Percentiles rank a stretch among this genome's conserved stretches.
Evolutionary conservation across 2,113 vertebrate genomes (phyloP).

Genomic region (Motacilla tschutschensis): DNA sequence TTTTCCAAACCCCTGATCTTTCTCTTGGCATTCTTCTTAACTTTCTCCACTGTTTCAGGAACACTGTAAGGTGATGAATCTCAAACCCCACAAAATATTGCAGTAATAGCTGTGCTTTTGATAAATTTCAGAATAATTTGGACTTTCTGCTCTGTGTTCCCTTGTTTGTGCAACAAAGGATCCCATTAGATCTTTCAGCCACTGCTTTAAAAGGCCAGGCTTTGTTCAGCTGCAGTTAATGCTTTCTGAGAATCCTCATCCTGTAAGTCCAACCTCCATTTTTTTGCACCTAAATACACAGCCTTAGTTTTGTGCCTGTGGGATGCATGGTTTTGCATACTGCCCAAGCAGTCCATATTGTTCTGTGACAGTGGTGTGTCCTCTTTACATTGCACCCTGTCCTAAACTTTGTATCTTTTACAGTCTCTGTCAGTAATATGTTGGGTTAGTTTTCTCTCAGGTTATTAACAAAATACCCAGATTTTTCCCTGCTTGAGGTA

Average conservation of each 20-base stretch:
- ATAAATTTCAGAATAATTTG: background rate
- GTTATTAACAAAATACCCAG: background rate
- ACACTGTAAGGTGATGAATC: background rate
- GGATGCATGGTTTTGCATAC: background rate
- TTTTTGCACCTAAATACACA: background rate
- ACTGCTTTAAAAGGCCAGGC: background rate
- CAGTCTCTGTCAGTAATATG: background rate
- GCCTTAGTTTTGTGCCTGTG: background rate
- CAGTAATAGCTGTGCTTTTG: background rate
- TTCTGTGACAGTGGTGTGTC: background rate
- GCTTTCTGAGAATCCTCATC: background rate
- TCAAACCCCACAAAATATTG: background rate
- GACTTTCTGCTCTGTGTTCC: background rate
- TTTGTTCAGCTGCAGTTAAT: background rate
- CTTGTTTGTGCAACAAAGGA: background rate
- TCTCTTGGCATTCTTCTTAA: conserved; percentile 1
- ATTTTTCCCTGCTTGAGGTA: background rate
- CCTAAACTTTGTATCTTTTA: background rate
- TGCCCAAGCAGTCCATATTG: background rate
- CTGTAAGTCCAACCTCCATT: background rate
- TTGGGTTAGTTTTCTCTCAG: background rate
- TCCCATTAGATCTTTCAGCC: background rate
- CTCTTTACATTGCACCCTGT: background rate
- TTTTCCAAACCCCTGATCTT: conserved; percentile 6
- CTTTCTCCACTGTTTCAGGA: background rate